These are phyloP conservation scores for Limanda limanda DNA, from an alignment of 2,113 vertebrate species.

Conservation along the genomic window DNA sequence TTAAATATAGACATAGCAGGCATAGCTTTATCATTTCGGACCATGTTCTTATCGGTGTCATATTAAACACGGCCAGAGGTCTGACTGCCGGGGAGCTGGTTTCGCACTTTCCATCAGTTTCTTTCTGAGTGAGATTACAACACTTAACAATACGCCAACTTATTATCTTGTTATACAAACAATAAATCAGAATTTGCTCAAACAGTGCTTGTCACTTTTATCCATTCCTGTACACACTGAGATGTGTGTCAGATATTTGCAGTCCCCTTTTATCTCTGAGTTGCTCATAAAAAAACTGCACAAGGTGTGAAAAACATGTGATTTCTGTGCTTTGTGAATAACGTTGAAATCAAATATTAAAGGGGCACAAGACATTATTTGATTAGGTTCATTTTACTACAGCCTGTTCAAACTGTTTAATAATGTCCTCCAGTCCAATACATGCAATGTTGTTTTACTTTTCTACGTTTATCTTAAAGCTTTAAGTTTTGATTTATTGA, in stretches of 20 bases:
- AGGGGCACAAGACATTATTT: too few relatives aligned
- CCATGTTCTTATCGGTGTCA: conserved; percentile 73
- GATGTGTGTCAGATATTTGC: not conserved
- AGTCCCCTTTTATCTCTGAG: not conserved
- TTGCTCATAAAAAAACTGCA: not conserved
- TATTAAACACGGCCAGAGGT: conserved; percentile 61
- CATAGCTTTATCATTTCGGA: conserved; percentile 76
- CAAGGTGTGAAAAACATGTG: too few relatives aligned
- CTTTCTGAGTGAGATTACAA: not conserved
- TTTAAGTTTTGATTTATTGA: too few relatives aligned
- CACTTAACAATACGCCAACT: not conserved
- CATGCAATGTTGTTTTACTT: too few relatives aligned
- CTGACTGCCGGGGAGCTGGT: conserved; percentile 15
- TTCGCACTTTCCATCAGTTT: conserved; percentile 8
- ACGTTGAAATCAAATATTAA: not conserved
- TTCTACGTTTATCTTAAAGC: too few relatives aligned
- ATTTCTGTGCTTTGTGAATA: not conserved
- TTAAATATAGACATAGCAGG: conserved; percentile 77
- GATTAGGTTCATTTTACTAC: too few relatives aligned
- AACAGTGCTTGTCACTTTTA: not conserved
- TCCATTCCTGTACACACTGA: not conserved
- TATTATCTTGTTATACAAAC: not conserved
- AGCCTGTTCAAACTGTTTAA: too few relatives aligned
- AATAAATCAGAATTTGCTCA: not conserved
- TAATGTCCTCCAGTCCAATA: too few relatives aligned